Evolutionary conservation across 2,113 vertebrate genomes (phyloP), one percentile per base, ranked within the genome.

Genomic region (Progne subis): DNA sequence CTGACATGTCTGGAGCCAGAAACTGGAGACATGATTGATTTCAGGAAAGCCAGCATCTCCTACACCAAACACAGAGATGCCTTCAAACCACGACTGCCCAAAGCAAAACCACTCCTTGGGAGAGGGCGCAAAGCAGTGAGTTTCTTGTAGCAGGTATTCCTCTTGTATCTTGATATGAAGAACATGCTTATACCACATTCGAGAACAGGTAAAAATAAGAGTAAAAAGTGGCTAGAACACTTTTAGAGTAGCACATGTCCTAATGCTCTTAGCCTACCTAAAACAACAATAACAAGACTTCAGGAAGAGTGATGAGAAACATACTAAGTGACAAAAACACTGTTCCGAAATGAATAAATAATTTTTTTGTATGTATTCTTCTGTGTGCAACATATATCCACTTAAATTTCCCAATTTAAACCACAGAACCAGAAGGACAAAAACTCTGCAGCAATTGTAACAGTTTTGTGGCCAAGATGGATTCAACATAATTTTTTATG

Each of bases 371-470:
- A n/a, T 4, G 19, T 13, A 32, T 50, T 77, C 18, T 41, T 65
- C 8, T 15, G 4, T 0, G 0, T 28, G 16, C 10, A 68, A 52
- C 0, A 2, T 14, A 10, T 25, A 86, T 28, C 15, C 63, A 43
- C 57, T 69, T 50, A 74, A 44, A 67, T 67, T 67, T 70, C 39
- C 24, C 20, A 64, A 24, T 39, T 56, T 50, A 47, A 91, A 77
- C 9, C 6, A 18, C 8, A 78, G 37, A 83, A 70, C 4, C 7
- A 63, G 41, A 74, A 80, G 24, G 25, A 70, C 18, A 91, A 81
- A 80, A 72, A 11, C 11, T 21, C 15, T 78, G 28, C 41, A 67
- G 47, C n/a, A 77, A 29, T 17, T 88, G 12, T 26, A 71, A 41
- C 4, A 64, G 21, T 56, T 88, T 12, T 84, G 19, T 24, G 56